Evolutionary conservation across 2,888 invertebrate genomes (phyloP).

Genomic region (Buathra laborator): DNA sequence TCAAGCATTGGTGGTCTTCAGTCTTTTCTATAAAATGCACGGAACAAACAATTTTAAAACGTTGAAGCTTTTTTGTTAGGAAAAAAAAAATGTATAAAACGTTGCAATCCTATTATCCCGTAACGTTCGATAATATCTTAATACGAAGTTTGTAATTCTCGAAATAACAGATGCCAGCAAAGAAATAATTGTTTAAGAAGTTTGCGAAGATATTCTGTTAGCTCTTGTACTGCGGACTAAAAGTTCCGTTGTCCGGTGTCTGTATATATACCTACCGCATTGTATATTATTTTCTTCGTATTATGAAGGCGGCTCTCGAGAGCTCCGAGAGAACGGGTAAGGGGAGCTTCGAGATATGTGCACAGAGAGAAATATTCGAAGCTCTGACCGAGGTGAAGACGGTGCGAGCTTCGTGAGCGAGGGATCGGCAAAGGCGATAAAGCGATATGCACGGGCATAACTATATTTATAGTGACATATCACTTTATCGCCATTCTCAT

Average conservation of each 20-base stretch:
- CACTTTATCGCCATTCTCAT: conserved; percentile 65
- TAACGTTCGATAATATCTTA: background rate
- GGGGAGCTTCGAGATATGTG: conserved; percentile 23
- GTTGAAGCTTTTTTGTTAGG: background rate
- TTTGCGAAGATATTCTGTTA: conserved; percentile 23
- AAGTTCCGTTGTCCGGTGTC: conserved; percentile 26
- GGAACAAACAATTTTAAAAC: conserved; percentile 6
- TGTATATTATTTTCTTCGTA: conserved; percentile 37
- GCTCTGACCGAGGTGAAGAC: conserved; percentile 28
- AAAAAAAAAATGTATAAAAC: background rate
- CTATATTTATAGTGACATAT: conserved; percentile 68
- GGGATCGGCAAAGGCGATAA: conserved; percentile 63
- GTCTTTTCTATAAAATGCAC: background rate
- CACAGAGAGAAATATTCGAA: conserved; percentile 52
- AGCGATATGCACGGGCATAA: conserved; percentile 59
- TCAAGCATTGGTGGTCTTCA: background rate
- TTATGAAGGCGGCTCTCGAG: conserved; percentile 39
- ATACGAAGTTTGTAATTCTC: background rate
- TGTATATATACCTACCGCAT: background rate
- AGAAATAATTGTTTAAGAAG: conserved; percentile 8
- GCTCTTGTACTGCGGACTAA: background rate
- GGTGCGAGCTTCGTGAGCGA: conserved; percentile 56
- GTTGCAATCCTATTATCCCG: background rate
- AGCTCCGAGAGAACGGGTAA: conserved; percentile 8
- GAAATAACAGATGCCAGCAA: background rate